A percentile compares a stretch with the other conserved stretches of the same genome.
These are phyloP conservation scores for Neoascia interrupta DNA, from an alignment of 2,888 invertebrate species.

Conservation along the genomic window DNA sequence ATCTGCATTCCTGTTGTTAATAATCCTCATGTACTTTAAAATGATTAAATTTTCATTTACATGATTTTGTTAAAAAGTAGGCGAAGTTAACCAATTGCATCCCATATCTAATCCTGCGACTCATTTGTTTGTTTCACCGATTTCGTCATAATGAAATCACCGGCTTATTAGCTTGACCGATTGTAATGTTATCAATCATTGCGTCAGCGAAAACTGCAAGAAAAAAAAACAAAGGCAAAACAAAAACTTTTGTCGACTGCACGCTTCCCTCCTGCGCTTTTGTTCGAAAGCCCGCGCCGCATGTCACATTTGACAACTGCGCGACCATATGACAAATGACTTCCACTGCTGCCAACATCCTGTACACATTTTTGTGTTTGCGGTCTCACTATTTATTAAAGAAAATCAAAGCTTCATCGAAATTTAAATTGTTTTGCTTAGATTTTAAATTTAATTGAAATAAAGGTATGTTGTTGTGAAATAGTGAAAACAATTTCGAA, in stretches of 20 bases:
- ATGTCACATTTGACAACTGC: slow-evolving; percentile 54
- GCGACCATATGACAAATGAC: slow-evolving; percentile 65
- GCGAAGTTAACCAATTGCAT: too few relatives aligned
- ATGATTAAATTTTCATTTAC: too few relatives aligned
- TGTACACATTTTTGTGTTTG: slow-evolving; percentile 66
- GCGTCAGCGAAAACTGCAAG: too few relatives aligned
- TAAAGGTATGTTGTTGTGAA: slow-evolving; percentile 54
- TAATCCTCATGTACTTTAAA: too few relatives aligned
- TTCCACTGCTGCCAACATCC: slow-evolving; percentile 67
- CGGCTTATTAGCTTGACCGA: too few relatives aligned
- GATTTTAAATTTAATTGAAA: slow-evolving; percentile 51
- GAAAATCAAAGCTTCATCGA: slow-evolving; percentile 47
- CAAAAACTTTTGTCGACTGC: background rate
- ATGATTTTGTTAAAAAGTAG: too few relatives aligned
- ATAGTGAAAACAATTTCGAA: slow-evolving; percentile 4
- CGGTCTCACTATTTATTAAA: slow-evolving; percentile 56
- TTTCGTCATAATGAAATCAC: too few relatives aligned
- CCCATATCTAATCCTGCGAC: too few relatives aligned
- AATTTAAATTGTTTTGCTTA: slow-evolving; percentile 61
- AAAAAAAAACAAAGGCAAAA: background rate
- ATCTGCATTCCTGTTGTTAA: too few relatives aligned
- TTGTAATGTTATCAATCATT: too few relatives aligned
- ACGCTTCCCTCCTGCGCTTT: slow-evolving; percentile 26
- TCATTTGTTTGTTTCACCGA: too few relatives aligned
- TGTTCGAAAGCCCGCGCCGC: slow-evolving; percentile 22